Base-by-base conservation (phyloP, 2,888 invertebrate genomes). In the Cerastoderma edule region DNA sequence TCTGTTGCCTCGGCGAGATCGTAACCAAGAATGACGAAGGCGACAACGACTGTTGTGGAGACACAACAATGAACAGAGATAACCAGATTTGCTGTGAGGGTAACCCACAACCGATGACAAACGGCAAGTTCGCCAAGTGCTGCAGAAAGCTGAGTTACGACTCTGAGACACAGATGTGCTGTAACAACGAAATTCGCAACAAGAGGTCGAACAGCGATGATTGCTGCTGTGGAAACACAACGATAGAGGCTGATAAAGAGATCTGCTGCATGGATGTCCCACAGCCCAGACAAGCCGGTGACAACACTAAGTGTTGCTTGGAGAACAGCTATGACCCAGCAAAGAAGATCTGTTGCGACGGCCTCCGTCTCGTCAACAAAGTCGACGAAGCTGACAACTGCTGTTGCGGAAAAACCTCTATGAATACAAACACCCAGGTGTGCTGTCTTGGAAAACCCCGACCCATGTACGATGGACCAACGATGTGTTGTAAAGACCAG, bases 41-140 rank as follows among this genome's bases (percentile, higher is more conserved):
- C 13, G 75, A 79, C 46, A 66, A 79, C 32, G 70, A 68, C 50
- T 79, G 79, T 33, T 79, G 79, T 46, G 79, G 79, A 24, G 56
- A 75, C 50, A 39, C 63, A 16, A 72, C 79, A 16, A 69, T 79
- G 53, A 68, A 79, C 57, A 48, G 67, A 24, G 67, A 75, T n/a
- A 66, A 35, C 22, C 66, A 79, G 54, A 57, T 75, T 39, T 79
- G 79, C 30, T 79, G 79, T 32, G 75, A 79, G 28, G 75, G 74
- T 27, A 44, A 65, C 6, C 75, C 79, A 63, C 75, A 79, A 50
- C 28, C 48, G 19, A 30, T 48, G n/a, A 70, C 66, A 19, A 72
- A 66, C 32, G 79, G 63, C 0, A 63, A 70, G 27, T 67, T 48
- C 35, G 75, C 80, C 10, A 67, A 67, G 72, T 72, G 77, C 33